Base-by-base conservation (phyloP, 1,140 invertebrate genomes). In the Cyrtorhinus lividipennis region DNA sequence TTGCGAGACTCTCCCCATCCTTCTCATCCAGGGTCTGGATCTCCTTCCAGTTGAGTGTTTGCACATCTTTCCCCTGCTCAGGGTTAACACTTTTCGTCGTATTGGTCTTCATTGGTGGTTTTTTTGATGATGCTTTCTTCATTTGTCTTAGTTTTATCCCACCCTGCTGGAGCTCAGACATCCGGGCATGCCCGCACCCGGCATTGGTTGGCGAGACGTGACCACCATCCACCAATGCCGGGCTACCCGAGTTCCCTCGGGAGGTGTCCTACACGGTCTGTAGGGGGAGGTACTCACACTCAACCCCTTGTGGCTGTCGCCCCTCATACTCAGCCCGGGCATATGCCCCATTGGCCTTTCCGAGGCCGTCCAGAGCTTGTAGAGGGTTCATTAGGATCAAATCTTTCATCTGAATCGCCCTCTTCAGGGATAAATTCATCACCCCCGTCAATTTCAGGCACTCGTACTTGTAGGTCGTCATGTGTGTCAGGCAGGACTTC, bases 181-280 rank as follows among this genome's bases (percentile, higher is more conserved):
- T 53, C 48, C 48, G 48, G 48, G 48, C 48, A 20, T 53, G 48
- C 48, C 48, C 48, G 12, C 48, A 53, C 48, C 48, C 48, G 18
- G 20, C 48, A 53, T 5, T 15, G 20, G 48, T 20, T 53, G 48
- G 48, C 48, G 48, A 53, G 48, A 53, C 48, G 20, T 53, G 48
- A 53, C 48, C 48, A 53, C 48, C 48, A 53, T 13, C 48, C 48
- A 53, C 48, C 48, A 22, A 20, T 53, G 48, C 20, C 18, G 48
- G 48, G 48, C 12, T 53, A 10, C 48, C 48, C 20, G 48, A 53
- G 48, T 53, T 53, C 48, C 48, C 48, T 20, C 48, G 20, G 48
- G 48, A 53, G 48, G 20, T 53, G 48, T 53, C 48, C 48, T 53
- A 53, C 48, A n/a, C n/a, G n/a, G n/a, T n/a, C n/a, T n/a, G n/a